Percentiles rank a stretch among this genome's conserved stretches.
Conservation (phyloP, 1,140 invertebrate genomes). For the Parapsyche elsis region DNA sequence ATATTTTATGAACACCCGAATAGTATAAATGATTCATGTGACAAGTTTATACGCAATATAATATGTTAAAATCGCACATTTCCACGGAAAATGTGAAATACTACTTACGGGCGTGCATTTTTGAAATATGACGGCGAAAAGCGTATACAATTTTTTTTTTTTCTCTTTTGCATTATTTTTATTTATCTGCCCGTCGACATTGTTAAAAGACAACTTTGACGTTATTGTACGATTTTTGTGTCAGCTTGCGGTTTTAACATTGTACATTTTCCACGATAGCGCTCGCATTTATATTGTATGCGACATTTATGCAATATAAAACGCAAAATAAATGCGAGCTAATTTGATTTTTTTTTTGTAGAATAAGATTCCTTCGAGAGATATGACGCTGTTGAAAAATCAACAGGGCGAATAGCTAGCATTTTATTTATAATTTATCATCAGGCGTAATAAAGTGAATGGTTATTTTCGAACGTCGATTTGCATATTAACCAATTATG, state of each 20-base stretch:
- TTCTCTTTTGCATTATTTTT: not conserved
- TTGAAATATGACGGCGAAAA: not conserved
- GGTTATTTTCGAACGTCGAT: not conserved
- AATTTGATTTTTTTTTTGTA: too few relatives aligned
- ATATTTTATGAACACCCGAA: constrained; percentile 21
- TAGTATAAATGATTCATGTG: constrained; percentile 22
- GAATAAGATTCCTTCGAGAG: too few relatives aligned
- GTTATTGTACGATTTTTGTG: not conserved
- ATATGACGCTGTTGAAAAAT: too few relatives aligned
- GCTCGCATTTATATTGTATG: not conserved
- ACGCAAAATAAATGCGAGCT: too few relatives aligned
- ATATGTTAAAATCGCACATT: constrained; percentile 30
- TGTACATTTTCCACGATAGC: not conserved
- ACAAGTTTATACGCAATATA: constrained; percentile 30
- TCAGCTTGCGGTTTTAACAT: not conserved
- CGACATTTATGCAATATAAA: too few relatives aligned
- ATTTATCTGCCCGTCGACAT: not conserved
- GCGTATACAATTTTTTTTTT: not conserved
- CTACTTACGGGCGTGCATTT: not conserved
- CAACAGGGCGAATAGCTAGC: too few relatives aligned
- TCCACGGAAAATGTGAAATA: constrained; percentile 1
- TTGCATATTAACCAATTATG: not conserved
- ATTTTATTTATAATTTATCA: too few relatives aligned
- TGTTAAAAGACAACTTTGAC: not conserved
- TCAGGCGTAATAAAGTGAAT: too few relatives aligned